Percentiles rank a stretch among this genome's conserved stretches.
phyloP scores from a whole-genome alignment of 2,113 vertebrate genomes.

The Pachyramphus minor region DNA sequence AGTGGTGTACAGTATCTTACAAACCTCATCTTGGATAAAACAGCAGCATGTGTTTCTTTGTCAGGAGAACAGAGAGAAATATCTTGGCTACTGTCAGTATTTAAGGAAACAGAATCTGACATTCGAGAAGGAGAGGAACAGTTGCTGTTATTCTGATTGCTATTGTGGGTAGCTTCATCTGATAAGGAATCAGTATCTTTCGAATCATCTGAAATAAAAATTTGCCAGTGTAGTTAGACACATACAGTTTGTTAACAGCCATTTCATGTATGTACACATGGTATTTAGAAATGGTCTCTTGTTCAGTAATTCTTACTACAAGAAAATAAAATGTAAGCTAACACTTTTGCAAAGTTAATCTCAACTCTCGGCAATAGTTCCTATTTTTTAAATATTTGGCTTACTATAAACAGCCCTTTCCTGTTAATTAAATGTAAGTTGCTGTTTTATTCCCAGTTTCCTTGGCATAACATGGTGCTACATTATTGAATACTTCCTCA shows the following conservation, averaged over 20 bases:
- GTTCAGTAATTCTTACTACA: not conserved
- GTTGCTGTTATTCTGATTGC: slow-evolving; percentile 99
- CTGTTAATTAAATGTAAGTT: not conserved
- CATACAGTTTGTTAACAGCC: not conserved
- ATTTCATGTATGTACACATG: not conserved
- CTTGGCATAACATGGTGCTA: not conserved
- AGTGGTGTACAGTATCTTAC: not conserved
- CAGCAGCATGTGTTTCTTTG: slow-evolving; percentile 81
- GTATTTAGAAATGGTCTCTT: not conserved
- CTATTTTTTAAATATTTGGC: not conserved
- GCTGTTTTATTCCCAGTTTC: not conserved
- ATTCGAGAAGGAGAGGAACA: slow-evolving; percentile 97
- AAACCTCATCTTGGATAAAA: slow-evolving; percentile 84
- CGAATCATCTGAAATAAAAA: slow-evolving; percentile 80
- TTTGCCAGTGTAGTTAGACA: not conserved
- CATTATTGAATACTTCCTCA: not conserved
- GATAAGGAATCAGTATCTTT: slow-evolving; percentile 92
- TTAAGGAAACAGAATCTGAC: slow-evolving; percentile 97
- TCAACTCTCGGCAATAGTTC: not conserved
- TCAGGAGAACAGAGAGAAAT: slow-evolving; percentile 91
- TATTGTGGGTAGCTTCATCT: slow-evolving; percentile 93
- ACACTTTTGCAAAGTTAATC: not conserved
- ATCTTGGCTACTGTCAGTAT: slow-evolving; percentile 96
- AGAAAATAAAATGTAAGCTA: not conserved
- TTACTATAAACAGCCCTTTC: not conserved